A percentile compares a stretch with the other conserved stretches of the same genome.
Evolutionary conservation across 2,888 invertebrate genomes (phyloP).

Genomic region (Tetanocera ferruginea): DNA sequence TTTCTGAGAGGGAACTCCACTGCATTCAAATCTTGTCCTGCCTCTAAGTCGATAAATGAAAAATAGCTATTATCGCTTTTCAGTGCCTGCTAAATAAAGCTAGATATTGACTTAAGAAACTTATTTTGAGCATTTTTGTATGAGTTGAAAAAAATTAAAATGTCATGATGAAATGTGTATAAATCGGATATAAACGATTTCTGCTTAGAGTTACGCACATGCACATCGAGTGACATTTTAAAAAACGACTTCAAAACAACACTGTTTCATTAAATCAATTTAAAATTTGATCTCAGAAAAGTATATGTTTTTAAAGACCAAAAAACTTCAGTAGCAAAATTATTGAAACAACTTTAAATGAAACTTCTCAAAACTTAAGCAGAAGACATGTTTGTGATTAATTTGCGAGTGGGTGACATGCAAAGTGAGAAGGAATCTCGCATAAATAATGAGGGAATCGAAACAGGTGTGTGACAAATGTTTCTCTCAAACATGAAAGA

Average conservation of each 20-base stretch:
- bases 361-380: neutral
- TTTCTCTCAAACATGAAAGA: conserved; percentile 63
- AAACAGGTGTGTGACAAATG: conserved; percentile 62
- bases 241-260: too few species aligned
- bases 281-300: too few species aligned
- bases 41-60: neutral
- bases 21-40: neutral
- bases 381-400: neutral
- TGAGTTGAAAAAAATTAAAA: too few species aligned
- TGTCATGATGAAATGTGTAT: too few species aligned
- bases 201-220: too few species aligned
- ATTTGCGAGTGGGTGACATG: neutral
- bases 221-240: too few species aligned
- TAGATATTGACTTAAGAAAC: too few species aligned
- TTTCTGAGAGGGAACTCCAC: conserved; percentile 47
- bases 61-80: neutral
- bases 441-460: conserved; percentile 67
- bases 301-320: neutral
- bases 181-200: too few species aligned
- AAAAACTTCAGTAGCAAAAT: neutral
- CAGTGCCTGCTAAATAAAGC: neutral
- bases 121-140: too few species aligned
- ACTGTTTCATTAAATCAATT: too few species aligned
- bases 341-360: too few species aligned
- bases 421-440: conserved; percentile 44